phyloP scores from a whole-genome alignment of 2,113 vertebrate genomes.

The Gymnocephalus cernua region DNA sequence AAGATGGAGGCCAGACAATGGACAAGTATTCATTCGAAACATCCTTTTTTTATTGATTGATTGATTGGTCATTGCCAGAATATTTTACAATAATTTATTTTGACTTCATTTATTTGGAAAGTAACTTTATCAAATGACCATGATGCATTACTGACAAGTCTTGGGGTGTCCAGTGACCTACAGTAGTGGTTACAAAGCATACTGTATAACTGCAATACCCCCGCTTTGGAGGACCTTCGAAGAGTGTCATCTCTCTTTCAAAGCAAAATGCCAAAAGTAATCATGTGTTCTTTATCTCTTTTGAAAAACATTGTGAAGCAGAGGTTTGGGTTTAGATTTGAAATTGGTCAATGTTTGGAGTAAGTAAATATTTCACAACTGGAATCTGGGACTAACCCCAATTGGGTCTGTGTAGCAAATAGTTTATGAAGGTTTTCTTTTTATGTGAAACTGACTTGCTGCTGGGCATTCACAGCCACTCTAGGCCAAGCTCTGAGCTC shows the following conservation, averaged over 20 bases:
- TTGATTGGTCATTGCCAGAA: not conserved
- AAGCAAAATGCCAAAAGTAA: not conserved
- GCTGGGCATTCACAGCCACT: not conserved
- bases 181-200: not conserved
- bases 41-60: not conserved
- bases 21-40: slow-evolving; percentile 41
- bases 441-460: not conserved
- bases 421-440: not conserved
- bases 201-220: not conserved
- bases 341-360: not conserved
- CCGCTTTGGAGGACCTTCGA: not conserved
- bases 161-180: not conserved
- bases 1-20: slow-evolving; percentile 51
- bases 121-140: not conserved
- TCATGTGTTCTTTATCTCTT: not conserved
- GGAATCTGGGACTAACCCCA: not conserved
- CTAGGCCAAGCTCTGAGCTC: slow-evolving; percentile 10
- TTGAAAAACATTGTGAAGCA: not conserved
- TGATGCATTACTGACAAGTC: not conserved
- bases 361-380: not conserved
- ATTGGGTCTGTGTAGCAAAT: not conserved
- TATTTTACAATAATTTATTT: not conserved
- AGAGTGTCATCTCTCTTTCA: not conserved
- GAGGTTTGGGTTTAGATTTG: not conserved
- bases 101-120: not conserved